Evolutionary conservation across 2,113 vertebrate species (phyloP), one percentile per base, ranked within the genome.

Genomic region (Oostethus manadensis): DNA sequence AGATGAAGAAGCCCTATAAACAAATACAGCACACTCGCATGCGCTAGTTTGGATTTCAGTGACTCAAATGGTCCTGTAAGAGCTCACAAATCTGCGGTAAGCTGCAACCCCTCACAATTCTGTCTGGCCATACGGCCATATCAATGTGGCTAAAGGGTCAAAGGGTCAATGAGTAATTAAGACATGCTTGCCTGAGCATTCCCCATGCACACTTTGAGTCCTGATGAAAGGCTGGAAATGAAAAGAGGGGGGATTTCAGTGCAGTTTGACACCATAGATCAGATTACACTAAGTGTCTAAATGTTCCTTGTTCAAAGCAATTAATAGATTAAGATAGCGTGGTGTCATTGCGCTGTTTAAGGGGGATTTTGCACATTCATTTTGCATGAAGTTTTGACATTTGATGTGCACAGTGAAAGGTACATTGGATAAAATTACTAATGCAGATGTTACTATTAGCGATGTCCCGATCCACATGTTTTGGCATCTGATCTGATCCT

Each of bases 101-200:
- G 65, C 42, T 56, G 71, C 76, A 71, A 57, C 58, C 71, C 66
- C 20, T 45, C 49, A 70, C 77, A 57, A 84, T 84, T 79, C 81
- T 66, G 81, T 77, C 74, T 58, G 74, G 71, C 88, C 53, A 77
- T 73, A 72, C 67, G 35, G 72, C 18, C 49, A 78, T 82, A 83
- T 89, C 90, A 77, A 84, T 84, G 88, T 90, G 83, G 78, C 84
- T 71, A 70, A 62, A 17, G 71, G 85, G 86, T 87, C 87, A 88
- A 87, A 85, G 77, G 85, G 88, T 89, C 88, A 90, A 89, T 74
- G 81, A 89, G 91, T 88, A 89, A 89, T 91, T 88, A 87, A 91
- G 86, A 85, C 86, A 86, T 78, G 81, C 78, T 82, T 87, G 81
- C 88, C 81, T 88, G 88, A 88, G 86, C 88, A 86, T 86, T 87